phyloP scores from a whole-genome alignment of 2,113 vertebrate species.

The Clarias gariepinus region DNA sequence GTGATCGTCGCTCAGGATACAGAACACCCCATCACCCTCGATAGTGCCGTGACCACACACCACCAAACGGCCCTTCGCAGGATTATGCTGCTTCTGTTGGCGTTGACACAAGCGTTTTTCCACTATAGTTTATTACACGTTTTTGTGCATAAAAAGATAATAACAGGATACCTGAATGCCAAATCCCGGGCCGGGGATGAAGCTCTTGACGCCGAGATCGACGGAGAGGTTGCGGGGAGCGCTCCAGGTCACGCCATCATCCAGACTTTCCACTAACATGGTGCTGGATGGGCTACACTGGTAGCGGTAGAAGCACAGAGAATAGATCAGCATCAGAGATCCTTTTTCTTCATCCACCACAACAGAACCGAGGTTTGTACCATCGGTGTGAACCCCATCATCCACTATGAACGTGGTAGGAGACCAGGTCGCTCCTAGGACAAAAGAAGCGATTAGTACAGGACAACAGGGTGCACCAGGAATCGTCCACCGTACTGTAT shows the following conservation, averaged over 20 bases:
- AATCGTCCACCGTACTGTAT: not conserved
- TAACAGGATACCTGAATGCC: conserved; percentile 81
- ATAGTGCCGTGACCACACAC: conserved; percentile 85
- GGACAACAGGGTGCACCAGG: not conserved
- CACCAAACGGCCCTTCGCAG: conserved; percentile 74
- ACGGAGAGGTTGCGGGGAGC: conserved; percentile 79
- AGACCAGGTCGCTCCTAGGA: conserved; percentile 82
- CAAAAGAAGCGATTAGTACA: not conserved
- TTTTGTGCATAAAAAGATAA: not conserved
- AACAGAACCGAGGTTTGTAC: conserved; percentile 83
- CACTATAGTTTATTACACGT: not conserved
- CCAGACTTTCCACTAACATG: conserved; percentile 81
- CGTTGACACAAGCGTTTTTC: not conserved
- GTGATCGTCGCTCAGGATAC: conserved; percentile 86
- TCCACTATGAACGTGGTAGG: conserved; percentile 80
- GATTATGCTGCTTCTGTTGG: not conserved
- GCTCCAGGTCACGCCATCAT: conserved; percentile 86
- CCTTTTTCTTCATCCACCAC: conserved; percentile 76
- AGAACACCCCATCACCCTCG: conserved; percentile 82
- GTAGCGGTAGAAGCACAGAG: conserved; percentile 75
- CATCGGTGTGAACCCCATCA: conserved; percentile 71
- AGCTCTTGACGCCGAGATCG: conserved; percentile 77
- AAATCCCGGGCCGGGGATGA: conserved; percentile 81
- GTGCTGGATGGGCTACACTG: conserved; percentile 76
- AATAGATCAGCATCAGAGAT: conserved; percentile 79